Evolutionary conservation across 2,113 vertebrate species (phyloP).

Genomic region (pig (Sus scrofa)): T2T-Sscrofa CM000827.6:63815001-63815500

Average conservation of each 20-base stretch:
- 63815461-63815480: constrained; percentile 11
- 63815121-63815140: constrained; percentile 52
- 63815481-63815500: not conserved
- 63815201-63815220: not conserved
- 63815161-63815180: not conserved
- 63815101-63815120: constrained; percentile 80
- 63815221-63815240: not conserved
- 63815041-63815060: constrained; percentile 74
- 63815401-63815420: not conserved
- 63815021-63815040: constrained; percentile 63
- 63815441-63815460: not conserved
- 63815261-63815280: not conserved
- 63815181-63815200: not conserved
- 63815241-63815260: constrained; percentile 32
- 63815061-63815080: constrained; percentile 56
- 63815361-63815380: constrained; percentile 30
- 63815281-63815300: not conserved
- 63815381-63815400: not conserved
- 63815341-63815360: not conserved
- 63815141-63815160: not conserved
- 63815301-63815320: not conserved
- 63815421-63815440: not conserved
- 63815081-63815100: constrained; percentile 60
- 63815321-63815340: not conserved
- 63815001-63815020: not conserved